Base-by-base conservation (phyloP, 2,888 invertebrate genomes). In the Pseudococcus longispinus region DNA sequence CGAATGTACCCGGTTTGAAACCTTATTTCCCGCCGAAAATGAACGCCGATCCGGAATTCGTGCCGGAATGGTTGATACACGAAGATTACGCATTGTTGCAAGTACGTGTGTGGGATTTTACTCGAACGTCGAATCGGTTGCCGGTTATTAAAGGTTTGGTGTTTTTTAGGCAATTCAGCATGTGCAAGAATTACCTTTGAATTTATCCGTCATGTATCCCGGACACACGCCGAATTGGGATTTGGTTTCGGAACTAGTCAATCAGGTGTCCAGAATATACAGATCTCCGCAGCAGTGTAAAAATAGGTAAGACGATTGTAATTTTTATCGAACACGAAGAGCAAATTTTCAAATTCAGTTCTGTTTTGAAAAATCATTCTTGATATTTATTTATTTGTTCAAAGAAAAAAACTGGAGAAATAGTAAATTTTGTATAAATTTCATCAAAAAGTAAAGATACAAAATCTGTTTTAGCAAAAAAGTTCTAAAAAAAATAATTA, bases 201-300 rank as follows among this genome's bases (percentile, higher is more conserved):
- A 94, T 91, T 92, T 95, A 88, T 93, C 95, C 91, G 93, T 94
- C 87, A 92, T 94, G 88, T 95, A 95, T 88, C 96, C 95, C 0
- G 96, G 95, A 0, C 97, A 96, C 90, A 95, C 95, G 37, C 95
- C 97, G 77, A 99, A 99, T 92, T 99, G 98, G 98, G 98, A 99
- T 91, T 93, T 98, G 90, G 96, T 96, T 11, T 94, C 97, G 29
- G 97, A 98, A 90, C 93, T 96, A 89, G 97, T 98, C 1, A 97
- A 95, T 91, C 94, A 95, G 88, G 94, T 94, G n/a, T 95, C 96
- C 83, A 93, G 96, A 89, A 94, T 95, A 23, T 96, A 95, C 91
- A 94, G 98, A 88, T 96, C 97, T 60, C 94, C 97, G 23, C 96
- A 97, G 90, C 97, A 98, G 91, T 98, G 98, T 91, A 94, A 96